A percentile compares a stretch with the other conserved stretches of the same genome.
Evolutionary conservation across 2,797 vertebrate genomes (phyloP).

Genomic region (Ficedula albicollis): DNA sequence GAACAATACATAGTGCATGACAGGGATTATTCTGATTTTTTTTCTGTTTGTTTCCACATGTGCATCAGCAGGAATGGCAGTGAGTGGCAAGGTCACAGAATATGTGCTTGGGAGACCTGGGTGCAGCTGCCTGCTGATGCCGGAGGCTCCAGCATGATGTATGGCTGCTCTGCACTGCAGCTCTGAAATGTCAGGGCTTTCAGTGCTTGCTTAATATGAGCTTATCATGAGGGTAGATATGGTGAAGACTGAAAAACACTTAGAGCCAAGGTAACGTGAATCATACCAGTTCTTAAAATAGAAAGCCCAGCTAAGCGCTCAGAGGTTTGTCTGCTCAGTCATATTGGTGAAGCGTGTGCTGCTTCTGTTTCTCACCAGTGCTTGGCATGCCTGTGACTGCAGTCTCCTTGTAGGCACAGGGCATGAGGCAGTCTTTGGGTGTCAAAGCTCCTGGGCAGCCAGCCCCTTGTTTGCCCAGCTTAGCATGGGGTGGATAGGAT

Average conservation of each 20-base stretch:
- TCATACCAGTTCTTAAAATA: conserved; percentile 45
- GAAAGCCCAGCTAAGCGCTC: background rate
- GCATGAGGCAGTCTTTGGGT: background rate
- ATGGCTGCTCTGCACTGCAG: background rate
- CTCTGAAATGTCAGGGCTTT: conserved; percentile 28
- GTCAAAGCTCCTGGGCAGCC: background rate
- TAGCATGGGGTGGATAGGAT: background rate
- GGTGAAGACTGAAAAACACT: conserved; percentile 17
- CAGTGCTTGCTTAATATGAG: background rate
- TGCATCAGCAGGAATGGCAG: background rate
- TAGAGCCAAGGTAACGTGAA: conserved; percentile 30
- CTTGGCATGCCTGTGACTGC: conserved; percentile 25
- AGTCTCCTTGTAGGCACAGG: conserved; percentile 18
- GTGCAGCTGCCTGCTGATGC: background rate
- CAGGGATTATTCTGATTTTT: background rate
- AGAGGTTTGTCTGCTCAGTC: conserved; percentile 20
- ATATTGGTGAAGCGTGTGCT: conserved; percentile 4
- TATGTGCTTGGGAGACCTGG: background rate
- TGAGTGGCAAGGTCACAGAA: background rate
- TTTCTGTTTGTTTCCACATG: background rate
- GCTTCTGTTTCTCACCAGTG: background rate
- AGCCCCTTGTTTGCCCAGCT: background rate
- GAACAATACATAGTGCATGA: background rate
- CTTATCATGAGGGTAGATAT: background rate
- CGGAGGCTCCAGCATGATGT: background rate